Evolutionary conservation across 1,140 invertebrate genomes (phyloP).

Genomic region (Medauroidea extradentata): DNA sequence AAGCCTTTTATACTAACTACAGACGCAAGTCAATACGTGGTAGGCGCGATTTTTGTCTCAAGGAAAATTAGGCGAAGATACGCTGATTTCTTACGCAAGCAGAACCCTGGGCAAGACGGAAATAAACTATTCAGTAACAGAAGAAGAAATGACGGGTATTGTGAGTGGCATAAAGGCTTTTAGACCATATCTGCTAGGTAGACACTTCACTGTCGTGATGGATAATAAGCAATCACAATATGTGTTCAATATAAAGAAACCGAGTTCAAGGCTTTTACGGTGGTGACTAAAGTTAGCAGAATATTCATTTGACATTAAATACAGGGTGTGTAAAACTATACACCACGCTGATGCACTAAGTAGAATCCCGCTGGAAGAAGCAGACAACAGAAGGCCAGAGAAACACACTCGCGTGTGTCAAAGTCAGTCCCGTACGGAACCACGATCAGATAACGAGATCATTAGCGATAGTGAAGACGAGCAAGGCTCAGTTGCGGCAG

Average conservation of each 20-base stretch:
- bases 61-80: constrained; percentile 23
- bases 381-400: constrained; percentile 4
- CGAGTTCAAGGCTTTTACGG: constrained; percentile 24
- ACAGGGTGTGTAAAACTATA: constrained; percentile 15
- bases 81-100: constrained; percentile 28
- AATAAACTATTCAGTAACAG: constrained; percentile 22
- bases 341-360: background rate
- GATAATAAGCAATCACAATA: too few species aligned
- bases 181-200: constrained; percentile 22
- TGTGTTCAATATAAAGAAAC: constrained; percentile 29
- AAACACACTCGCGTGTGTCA: too few species aligned
- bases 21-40: constrained; percentile 23
- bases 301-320: constrained; percentile 35
- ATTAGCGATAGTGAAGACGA: too few species aligned
- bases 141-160: constrained; percentile 29
- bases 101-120: constrained; percentile 28
- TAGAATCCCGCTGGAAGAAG: too few species aligned
- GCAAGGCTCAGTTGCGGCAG: too few species aligned
- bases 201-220: constrained; percentile 18
- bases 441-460: too few species aligned
- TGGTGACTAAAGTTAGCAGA: constrained; percentile 35
- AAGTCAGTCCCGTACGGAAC: too few species aligned
- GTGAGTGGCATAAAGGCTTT: constrained; percentile 22
- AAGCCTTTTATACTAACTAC: constrained; percentile 25
- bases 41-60: constrained; percentile 28